Base-by-base conservation (phyloP, 64 coral and sea anemone species). In the Astreopora myriophthalma region DNA sequence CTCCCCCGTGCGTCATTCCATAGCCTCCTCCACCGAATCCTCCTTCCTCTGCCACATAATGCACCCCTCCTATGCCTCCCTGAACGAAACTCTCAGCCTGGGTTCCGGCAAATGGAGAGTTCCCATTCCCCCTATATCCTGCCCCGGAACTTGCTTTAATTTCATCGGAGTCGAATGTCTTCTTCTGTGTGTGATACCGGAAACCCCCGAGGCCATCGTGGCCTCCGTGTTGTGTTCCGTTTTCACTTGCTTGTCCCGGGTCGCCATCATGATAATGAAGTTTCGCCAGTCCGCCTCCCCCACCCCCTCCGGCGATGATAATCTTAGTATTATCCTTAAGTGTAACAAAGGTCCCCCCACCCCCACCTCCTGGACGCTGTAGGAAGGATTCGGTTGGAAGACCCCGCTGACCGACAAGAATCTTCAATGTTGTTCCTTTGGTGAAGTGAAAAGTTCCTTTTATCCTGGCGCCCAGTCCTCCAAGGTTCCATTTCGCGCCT, bases 1-100 rank as follows among this genome's bases (percentile, higher is more conserved):
- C 95, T 17, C 91, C 95, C 9, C 91, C 76, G 49, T 90, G 87
- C 12, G 92, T 74, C 73, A 90, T 31, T 3, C 69, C 95, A 73
- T 80, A 96, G 0, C 95, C 95, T 34, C 95, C 95, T 10, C 95
- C 95, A 37, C 95, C 95, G 84, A 96, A 93, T 55, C 95, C 95
- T 34, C 91, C 95, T 17, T 63, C n/a, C 8, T 0, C 35, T 0
- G 5, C 63, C 30, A 5, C 3, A n/a, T n/a, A n/a, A n/a, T 68
- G 64, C 8, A 2, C 14, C 10, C 91, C 95, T 8, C 95, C 95
- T 11, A 48, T 70, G 16, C 91, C 95, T 16, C 94, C 94, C 32
- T 80, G 22, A 30, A 91, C 30, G 6, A 95, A 95, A 71, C 87
- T 76, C 46, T 36, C 81, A 17, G 74, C 49, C 20, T 1, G 16